Evolutionary conservation across 1,140 invertebrate species (phyloP).

Genomic region (Drosophila suzukii): DNA sequence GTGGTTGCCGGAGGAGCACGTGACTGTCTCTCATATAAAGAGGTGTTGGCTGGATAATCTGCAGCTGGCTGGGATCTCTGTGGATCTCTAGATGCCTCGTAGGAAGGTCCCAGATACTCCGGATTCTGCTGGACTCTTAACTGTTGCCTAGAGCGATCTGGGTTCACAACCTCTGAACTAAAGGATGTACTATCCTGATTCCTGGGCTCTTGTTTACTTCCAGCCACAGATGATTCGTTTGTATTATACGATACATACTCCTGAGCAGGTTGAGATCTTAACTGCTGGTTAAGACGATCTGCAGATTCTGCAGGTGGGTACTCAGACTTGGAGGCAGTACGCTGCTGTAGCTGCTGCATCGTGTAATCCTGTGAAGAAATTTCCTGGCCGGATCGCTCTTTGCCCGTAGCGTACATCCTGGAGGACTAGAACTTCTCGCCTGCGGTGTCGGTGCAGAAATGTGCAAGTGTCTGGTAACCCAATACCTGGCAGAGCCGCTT

Average conservation of each 20-base stretch:
- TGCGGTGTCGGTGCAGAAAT: conserved; percentile 79
- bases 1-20: conserved; percentile 7
- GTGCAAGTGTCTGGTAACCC: conserved; percentile 80
- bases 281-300: conserved; percentile 16
- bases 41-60: conserved; percentile 9
- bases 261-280: neutral
- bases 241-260: neutral
- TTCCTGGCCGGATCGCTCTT: conserved; percentile 16
- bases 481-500: conserved; percentile 55
- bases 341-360: neutral
- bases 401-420: conserved; percentile 44
- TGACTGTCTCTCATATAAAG: conserved; percentile 14
- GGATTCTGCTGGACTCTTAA: conserved; percentile 7
- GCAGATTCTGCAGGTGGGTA: neutral
- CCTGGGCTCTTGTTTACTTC: neutral
- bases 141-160: conserved; percentile 34
- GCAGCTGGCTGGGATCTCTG: neutral
- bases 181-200: neutral
- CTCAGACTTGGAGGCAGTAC: neutral
- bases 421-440: conserved; percentile 61
- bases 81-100: neutral
- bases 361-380: conserved; percentile 4
- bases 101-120: conserved; percentile 10
- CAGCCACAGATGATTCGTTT: neutral
- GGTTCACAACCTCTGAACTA: neutral